Evolutionary conservation across 2,113 vertebrate species (phyloP).

Genomic region (Lipophrys pholis): DNA sequence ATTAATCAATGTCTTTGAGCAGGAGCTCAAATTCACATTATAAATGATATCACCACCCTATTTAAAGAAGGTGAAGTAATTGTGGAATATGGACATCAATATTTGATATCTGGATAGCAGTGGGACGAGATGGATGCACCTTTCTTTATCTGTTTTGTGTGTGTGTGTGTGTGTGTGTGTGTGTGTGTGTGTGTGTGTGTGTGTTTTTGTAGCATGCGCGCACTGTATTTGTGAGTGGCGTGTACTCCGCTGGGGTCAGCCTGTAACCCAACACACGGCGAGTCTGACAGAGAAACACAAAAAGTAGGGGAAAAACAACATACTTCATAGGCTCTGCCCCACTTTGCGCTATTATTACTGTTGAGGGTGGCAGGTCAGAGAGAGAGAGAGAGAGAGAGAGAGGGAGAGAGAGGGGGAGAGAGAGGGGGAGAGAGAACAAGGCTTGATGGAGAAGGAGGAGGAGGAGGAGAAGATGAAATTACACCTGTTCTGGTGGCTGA

Average conservation of each 20-base stretch:
- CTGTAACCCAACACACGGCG: constrained; percentile 61
- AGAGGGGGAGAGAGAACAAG: constrained; percentile 37
- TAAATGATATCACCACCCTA: constrained; percentile 76
- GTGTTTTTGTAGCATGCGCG: constrained; percentile 3
- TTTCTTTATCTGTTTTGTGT: not conserved
- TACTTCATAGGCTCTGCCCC: constrained; percentile 74
- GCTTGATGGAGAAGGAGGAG: constrained; percentile 70
- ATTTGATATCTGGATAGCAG: constrained; percentile 72
- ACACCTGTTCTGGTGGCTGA: constrained; percentile 91
- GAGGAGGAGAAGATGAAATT: constrained; percentile 89
- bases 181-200: not conserved
- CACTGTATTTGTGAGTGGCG: constrained; percentile 51
- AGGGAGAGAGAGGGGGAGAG: constrained; percentile 7
- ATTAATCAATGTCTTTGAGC: constrained; percentile 77
- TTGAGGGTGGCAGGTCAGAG: constrained; percentile 85
- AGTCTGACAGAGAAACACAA: constrained; percentile 68
- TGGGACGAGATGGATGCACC: constrained; percentile 50
- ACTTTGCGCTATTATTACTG: constrained; percentile 87
- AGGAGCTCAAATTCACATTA: constrained; percentile 75
- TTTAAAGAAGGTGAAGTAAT: constrained; percentile 77
- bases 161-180: constrained; percentile 3
- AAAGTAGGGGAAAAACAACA: constrained; percentile 74
- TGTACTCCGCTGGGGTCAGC: constrained; percentile 55
- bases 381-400: constrained; percentile 49
- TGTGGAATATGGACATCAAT: constrained; percentile 74